phyloP scores from a whole-genome alignment of 2,797 vertebrate genomes.

The Tapera naevia region DNA sequence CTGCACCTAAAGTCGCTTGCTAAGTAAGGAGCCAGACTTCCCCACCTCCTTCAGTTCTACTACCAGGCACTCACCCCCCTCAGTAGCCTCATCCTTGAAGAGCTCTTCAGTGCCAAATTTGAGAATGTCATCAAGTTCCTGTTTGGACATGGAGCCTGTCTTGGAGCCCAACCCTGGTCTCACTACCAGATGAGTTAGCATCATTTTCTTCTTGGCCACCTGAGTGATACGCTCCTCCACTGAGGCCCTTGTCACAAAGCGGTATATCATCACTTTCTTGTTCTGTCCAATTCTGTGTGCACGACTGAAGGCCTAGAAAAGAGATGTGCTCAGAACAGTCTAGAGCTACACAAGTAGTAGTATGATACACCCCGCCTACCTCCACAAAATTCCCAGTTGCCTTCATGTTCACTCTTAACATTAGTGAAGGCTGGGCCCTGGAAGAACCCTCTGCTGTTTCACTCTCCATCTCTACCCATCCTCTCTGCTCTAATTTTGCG shows the following conservation, averaged over 20 bases:
- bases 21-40: neutral
- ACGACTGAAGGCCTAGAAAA: conserved; percentile 92
- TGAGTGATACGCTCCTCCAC: conserved; percentile 98
- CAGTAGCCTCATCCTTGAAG: conserved; percentile 93
- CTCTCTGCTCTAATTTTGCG: neutral
- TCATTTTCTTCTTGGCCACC: conserved; percentile 99
- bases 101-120: conserved; percentile 97
- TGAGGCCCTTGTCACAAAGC: conserved; percentile 97
- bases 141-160: conserved; percentile 98
- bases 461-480: neutral
- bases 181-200: conserved; percentile 97
- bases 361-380: neutral
- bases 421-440: neutral
- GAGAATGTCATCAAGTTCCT: conserved; percentile 97
- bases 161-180: conserved; percentile 96
- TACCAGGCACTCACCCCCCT: conserved; percentile 77
- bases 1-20: neutral
- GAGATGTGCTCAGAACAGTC: neutral
- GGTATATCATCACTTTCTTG: conserved; percentile 99
- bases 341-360: neutral
- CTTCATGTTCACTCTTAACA: neutral
- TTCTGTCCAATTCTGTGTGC: conserved; percentile 98
- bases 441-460: neutral
- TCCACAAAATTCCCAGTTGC: neutral
- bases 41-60: neutral